Evolutionary conservation across 2,797 vertebrate genomes (phyloP).

Genomic region (Sylvia borin): DNA sequence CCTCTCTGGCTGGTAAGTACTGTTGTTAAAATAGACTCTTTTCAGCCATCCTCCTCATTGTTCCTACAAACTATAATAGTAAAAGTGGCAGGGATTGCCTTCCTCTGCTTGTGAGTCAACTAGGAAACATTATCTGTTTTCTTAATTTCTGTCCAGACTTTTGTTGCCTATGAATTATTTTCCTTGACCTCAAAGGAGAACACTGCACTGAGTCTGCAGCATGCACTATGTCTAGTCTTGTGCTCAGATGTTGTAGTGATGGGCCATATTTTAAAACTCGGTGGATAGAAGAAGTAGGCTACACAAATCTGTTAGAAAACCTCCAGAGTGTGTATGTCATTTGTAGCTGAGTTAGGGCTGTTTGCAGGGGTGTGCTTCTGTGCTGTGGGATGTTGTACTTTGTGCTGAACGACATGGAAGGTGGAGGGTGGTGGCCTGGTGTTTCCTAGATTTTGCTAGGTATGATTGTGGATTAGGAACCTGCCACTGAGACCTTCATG

Average conservation of each 20-base stretch:
- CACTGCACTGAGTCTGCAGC: neutral
- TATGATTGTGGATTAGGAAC: neutral
- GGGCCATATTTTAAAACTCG: neutral
- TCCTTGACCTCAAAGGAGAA: neutral
- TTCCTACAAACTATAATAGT: neutral
- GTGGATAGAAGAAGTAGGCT: neutral
- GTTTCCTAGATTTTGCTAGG: neutral
- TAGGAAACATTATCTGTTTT: neutral
- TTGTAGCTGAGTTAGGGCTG: neutral
- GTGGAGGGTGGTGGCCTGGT: rapidly evolving
- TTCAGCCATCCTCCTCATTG: neutral
- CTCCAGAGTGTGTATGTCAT: neutral
- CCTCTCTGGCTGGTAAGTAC: neutral
- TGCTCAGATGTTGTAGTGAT: neutral
- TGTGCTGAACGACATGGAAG: neutral
- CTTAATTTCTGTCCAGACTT: neutral
- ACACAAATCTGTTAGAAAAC: neutral
- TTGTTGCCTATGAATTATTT: neutral
- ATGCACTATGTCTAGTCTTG: rapidly evolving
- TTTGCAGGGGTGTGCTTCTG: neutral
- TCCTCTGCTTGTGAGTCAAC: neutral
- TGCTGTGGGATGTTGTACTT: neutral
- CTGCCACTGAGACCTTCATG: neutral
- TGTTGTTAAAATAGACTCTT: neutral
- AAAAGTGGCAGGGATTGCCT: neutral